phyloP scores from a whole-genome alignment of 2,113 vertebrate genomes.

The Psilopogon haemacephalus region DNA sequence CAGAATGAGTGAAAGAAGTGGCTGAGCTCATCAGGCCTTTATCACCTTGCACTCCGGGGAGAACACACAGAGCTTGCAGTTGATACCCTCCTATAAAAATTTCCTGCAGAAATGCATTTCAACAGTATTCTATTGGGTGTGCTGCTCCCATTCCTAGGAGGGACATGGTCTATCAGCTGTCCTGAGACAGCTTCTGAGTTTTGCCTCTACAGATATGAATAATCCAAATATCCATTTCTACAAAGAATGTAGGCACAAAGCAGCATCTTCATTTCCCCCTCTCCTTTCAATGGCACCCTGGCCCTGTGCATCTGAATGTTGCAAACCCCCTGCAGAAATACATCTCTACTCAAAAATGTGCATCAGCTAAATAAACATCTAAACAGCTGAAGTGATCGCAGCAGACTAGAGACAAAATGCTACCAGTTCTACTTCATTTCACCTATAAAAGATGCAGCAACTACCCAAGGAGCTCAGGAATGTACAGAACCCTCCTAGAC shows the following conservation, averaged over 20 bases:
- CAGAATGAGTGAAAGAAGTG: neutral
- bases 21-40: neutral
- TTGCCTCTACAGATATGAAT: neutral
- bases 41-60: neutral
- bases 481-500: neutral
- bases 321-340: neutral
- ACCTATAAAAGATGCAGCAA: neutral
- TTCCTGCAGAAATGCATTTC: neutral
- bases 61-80: neutral
- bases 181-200: neutral
- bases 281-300: rapidly evolving
- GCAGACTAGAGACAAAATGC: neutral
- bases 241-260: neutral
- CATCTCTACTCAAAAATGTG: neutral
- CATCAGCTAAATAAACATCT: neutral
- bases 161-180: neutral
- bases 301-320: neutral
- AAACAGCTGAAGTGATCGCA: neutral
- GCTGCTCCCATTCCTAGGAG: neutral
- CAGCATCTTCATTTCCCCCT: neutral
- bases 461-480: neutral
- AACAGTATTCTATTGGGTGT: neutral
- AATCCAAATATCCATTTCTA: neutral
- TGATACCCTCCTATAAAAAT: neutral
- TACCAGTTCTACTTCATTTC: neutral